These are phyloP conservation scores for Hydrotaea diabolus DNA, from an alignment of 2,888 invertebrate species.

Conservation along the genomic window DNA sequence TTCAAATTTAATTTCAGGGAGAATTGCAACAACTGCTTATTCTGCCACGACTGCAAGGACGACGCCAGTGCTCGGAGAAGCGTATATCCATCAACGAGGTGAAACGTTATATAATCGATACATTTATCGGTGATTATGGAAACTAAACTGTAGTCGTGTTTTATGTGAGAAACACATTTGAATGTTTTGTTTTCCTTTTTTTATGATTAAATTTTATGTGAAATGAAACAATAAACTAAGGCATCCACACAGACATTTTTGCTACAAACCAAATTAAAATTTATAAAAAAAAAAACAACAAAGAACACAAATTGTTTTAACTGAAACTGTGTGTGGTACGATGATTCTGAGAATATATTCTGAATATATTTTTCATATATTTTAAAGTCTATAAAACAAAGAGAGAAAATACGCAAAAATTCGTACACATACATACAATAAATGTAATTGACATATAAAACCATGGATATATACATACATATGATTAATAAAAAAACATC, in stretches of 20 bases:
- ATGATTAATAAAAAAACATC: constrained; percentile 34
- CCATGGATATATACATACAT: constrained; percentile 15
- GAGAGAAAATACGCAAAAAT: neutral
- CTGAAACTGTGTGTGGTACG: constrained; percentile 5
- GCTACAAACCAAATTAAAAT: constrained; percentile 36
- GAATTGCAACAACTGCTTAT: constrained; percentile 79
- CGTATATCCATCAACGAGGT: constrained; percentile 80
- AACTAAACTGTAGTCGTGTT: constrained; percentile 71
- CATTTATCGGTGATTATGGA: constrained; percentile 80
- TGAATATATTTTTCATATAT: constrained; percentile 68
- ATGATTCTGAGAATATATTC: constrained; percentile 59
- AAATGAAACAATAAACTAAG: constrained; percentile 58
- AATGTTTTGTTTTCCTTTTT: neutral
- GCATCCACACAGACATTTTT: constrained; percentile 24
- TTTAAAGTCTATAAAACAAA: constrained; percentile 40
- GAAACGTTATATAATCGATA: constrained; percentile 80
- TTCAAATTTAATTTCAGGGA: constrained; percentile 73
- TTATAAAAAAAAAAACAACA: constrained; percentile 26
- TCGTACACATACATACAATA: constrained; percentile 50
- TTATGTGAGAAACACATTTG: neutral
- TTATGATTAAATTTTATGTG: constrained; percentile 43
- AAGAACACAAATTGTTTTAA: constrained; percentile 10
- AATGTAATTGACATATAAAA: constrained; percentile 60
- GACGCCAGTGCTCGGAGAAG: constrained; percentile 79
- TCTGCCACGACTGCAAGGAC: constrained; percentile 79